Conservation (phyloP, 2,888 invertebrate species). For the Gnatocerus cornutus region DNA sequence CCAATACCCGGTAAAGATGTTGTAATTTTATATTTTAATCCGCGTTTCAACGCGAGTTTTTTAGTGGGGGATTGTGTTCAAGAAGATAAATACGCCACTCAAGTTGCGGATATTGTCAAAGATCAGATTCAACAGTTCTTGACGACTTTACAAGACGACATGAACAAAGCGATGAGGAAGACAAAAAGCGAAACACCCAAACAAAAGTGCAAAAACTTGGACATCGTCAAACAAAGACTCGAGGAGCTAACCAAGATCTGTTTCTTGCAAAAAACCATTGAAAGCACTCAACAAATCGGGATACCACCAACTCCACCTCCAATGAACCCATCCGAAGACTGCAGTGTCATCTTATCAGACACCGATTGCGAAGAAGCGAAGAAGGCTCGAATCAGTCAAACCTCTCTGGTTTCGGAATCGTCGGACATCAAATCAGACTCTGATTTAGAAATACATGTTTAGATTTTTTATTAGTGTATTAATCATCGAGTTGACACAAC, state of each 20-base stretch:
- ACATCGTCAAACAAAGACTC: slow-evolving; percentile 24
- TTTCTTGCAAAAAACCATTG: slow-evolving; percentile 21
- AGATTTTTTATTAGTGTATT: slow-evolving; percentile 36
- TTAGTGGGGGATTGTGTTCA: slow-evolving; percentile 29
- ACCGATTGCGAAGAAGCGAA: background rate
- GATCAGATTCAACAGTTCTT: slow-evolving; percentile 22
- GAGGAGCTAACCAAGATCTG: slow-evolving; percentile 23
- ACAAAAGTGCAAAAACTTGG: slow-evolving; percentile 27
- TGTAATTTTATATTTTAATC: slow-evolving; percentile 19
- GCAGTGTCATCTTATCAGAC: slow-evolving; percentile 20
- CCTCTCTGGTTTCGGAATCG: slow-evolving; percentile 16
- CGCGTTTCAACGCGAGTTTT: background rate
- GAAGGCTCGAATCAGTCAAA: background rate
- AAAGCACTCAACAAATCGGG: background rate
- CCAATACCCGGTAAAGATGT: slow-evolving; percentile 15
- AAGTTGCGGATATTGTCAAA: slow-evolving; percentile 23
- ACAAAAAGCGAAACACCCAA: background rate
- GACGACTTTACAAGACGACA: slow-evolving; percentile 9
- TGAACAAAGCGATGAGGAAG: slow-evolving; percentile 14
- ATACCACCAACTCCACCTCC: slow-evolving; percentile 6
- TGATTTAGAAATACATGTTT: slow-evolving; percentile 28
- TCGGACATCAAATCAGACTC: slow-evolving; percentile 42
- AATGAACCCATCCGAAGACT: background rate
- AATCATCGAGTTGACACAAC: slow-evolving; percentile 84
- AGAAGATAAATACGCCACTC: slow-evolving; percentile 8